phyloP scores from a whole-genome alignment of 2,113 vertebrate species.

The Heterotilapia buettikoferi region DNA sequence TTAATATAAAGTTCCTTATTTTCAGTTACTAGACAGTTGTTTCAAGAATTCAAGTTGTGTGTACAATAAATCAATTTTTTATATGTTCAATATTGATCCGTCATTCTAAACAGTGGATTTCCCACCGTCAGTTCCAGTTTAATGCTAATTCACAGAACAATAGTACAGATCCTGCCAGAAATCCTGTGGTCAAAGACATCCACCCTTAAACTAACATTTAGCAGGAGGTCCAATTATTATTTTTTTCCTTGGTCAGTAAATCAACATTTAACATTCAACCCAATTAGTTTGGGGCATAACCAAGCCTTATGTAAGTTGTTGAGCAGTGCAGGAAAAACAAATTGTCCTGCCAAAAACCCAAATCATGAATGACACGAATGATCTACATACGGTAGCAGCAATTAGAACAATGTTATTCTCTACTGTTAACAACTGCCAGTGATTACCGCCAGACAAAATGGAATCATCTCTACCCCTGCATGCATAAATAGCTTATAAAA shows the following conservation, averaged over 20 bases:
- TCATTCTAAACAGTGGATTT: background rate
- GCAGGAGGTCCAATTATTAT: background rate
- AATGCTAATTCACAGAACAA: background rate
- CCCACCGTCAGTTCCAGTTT: background rate
- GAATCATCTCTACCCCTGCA: background rate
- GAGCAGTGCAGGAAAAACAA: constrained; percentile 25
- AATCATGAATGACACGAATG: constrained; percentile 27
- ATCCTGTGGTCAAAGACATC: background rate
- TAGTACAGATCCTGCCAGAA: background rate
- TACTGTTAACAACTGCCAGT: background rate
- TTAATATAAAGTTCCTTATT: background rate
- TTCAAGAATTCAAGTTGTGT: background rate
- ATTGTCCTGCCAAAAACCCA: constrained; percentile 37
- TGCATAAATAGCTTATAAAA: constrained; percentile 23
- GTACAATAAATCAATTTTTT: background rate
- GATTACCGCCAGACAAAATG: background rate
- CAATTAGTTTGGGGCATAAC: constrained; percentile 25
- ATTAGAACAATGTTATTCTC: constrained; percentile 5
- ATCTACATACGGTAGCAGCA: constrained; percentile 19
- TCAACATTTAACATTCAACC: constrained; percentile 19
- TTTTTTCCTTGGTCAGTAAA: background rate
- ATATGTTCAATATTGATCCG: background rate
- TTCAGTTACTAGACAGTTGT: background rate
- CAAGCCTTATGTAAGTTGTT: constrained; percentile 7
- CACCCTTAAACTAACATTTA: constrained; percentile 8